Base-by-base conservation (phyloP, 2,113 vertebrate species). In the Engystomops pustulosus region DNA sequence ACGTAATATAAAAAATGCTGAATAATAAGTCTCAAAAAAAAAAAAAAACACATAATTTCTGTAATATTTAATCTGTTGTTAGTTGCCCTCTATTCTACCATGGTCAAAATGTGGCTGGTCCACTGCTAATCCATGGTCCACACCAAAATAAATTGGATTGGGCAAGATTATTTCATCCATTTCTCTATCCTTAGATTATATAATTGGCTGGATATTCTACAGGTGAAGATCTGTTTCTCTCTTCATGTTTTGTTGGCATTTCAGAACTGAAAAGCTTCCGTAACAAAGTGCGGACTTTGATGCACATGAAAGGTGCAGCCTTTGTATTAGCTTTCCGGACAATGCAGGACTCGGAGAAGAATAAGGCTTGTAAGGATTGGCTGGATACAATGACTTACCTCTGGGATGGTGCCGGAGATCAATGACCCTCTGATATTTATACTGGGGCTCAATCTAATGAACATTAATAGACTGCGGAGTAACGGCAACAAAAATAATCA, bases 351-450 rank as follows among this genome's bases (percentile, higher is more conserved):
- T 74, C 27, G 32, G 20, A 18, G 20, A 38, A 44, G 20, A 3
- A 41, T 79, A 9, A 11, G 30, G 53, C 58, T 18, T 62, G 20
- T 44, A 17, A 62, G 14, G 38, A 71, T 9, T 15, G 0, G 72
- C 44, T 34, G 12, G 9, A 34, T 27, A 75, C 44, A 49, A 51
- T 51, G 14, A 75, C 3, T 53, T 15, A 53, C 60, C 60, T 23
- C 3, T 60, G 23, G 38, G 23, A 32, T 27, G 45, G 58, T 49
- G 60, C 11, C 2, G 23, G 41, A 68, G 38, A 67, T 30, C 38
- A 78, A n/a, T 25, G 32, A 78, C 18, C 75, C n/a, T 6, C 18
- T 78, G 49, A 27, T 58, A 80, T 80, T 80, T 67, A 67, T 49
- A 18, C 18, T 17, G 14, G 25, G 36, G 9, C 38, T 47, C 8